Percentiles rank a stretch among this genome's conserved stretches.
Conservation (phyloP, 2,113 vertebrate genomes). For the Zingel zingel region DNA sequence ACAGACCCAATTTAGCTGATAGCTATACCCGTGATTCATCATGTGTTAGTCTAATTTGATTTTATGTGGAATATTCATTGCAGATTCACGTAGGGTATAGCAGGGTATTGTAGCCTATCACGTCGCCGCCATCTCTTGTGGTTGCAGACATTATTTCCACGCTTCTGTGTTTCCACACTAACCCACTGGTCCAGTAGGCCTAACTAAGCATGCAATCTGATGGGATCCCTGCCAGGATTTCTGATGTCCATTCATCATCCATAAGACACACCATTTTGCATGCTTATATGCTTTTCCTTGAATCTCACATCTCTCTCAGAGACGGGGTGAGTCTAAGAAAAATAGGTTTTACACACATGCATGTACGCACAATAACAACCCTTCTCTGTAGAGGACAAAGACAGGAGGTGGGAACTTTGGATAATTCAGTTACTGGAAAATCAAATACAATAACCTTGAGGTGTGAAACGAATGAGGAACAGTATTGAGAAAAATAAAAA, state of each 20-base stretch:
- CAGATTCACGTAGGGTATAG: background rate
- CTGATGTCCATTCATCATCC: conserved; percentile 58
- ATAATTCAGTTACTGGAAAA: conserved; percentile 31
- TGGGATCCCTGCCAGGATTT: conserved; percentile 27
- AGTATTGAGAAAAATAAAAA: background rate
- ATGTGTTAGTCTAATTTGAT: conserved; percentile 32
- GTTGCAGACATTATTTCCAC: conserved; percentile 11
- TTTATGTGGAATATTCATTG: conserved; percentile 2
- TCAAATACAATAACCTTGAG: conserved; percentile 12
- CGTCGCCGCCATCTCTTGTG: conserved; percentile 17
- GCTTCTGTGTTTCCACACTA: conserved; percentile 24
- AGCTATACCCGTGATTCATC: conserved; percentile 7
- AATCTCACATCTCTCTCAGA: conserved; percentile 8
- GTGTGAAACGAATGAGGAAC: background rate
- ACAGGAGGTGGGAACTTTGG: conserved; percentile 14
- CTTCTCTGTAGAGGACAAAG: conserved; percentile 23
- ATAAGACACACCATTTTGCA: conserved; percentile 27
- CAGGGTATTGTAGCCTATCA: conserved; percentile 1
- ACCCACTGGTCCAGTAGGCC: conserved; percentile 5
- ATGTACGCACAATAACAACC: background rate
- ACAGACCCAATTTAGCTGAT: background rate
- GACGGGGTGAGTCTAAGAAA: conserved; percentile 12
- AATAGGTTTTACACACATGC: conserved; percentile 3
- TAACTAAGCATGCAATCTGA: conserved; percentile 42
- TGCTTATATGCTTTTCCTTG: background rate